Conservation (phyloP, 2,113 vertebrate species). For the Chitala chitala region DNA sequence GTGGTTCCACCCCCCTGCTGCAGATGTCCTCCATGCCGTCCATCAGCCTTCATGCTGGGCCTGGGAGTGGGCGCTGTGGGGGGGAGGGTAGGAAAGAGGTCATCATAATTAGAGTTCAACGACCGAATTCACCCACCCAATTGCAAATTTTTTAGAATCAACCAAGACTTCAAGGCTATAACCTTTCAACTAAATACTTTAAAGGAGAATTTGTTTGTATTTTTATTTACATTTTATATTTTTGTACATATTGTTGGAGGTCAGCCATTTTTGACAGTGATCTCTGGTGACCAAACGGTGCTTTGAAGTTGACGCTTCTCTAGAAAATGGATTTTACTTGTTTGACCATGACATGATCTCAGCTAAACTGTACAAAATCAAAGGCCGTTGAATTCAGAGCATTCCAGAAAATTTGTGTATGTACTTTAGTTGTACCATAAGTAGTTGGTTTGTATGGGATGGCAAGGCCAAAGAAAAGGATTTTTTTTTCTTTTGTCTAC, state of each 20-base stretch:
- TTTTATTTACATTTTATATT: conserved; percentile 99
- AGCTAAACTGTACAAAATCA: conserved; percentile 72
- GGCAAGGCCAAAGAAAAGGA: conserved; percentile 65
- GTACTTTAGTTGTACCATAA: conserved; percentile 74
- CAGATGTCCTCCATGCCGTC: conserved; percentile 49
- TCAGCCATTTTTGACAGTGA: conserved; percentile 75
- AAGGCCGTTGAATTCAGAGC: conserved; percentile 75
- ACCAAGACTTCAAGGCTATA: conserved; percentile 69
- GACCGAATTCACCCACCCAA: conserved; percentile 46
- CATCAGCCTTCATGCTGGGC: conserved; percentile 41
- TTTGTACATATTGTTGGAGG: conserved; percentile 98
- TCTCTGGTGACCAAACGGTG: conserved; percentile 77
- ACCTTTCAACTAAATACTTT: conserved; percentile 75
- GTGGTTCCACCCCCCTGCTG: conserved; percentile 52
- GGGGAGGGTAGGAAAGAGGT: conserved; percentile 64
- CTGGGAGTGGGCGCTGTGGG: conserved; percentile 49
- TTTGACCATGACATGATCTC: conserved; percentile 85
- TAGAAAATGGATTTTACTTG: conserved; percentile 78
- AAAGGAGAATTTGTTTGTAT: conserved; percentile 95
- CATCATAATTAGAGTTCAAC: conserved; percentile 74
- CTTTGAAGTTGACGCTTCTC: conserved; percentile 70
- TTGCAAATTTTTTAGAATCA: conserved; percentile 63
- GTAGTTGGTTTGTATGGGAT: conserved; percentile 67
- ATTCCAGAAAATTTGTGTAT: conserved; percentile 94
- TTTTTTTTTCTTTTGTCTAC: conserved; percentile 56